These are phyloP conservation scores for Hoplodrina ambigua DNA, from an alignment of 2,888 invertebrate genomes.

Conservation along the genomic window DNA sequence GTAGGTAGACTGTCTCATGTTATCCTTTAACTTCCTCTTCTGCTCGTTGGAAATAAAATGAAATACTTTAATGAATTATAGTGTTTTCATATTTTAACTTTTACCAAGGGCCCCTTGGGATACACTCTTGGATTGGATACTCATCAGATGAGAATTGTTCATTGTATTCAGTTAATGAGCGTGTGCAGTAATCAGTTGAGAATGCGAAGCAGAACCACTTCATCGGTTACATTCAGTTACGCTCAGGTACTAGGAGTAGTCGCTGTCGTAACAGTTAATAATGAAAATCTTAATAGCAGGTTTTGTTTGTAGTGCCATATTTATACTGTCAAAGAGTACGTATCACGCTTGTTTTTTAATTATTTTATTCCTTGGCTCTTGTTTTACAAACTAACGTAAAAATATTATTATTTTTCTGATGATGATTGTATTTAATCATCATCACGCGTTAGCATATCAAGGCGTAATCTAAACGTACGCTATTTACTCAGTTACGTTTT, in stretches of 20 bases:
- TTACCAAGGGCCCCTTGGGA: slow-evolving; percentile 14
- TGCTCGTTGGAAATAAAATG: too few species aligned
- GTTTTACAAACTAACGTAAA: too few species aligned
- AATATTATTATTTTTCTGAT: too few species aligned
- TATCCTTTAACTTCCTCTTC: too few species aligned
- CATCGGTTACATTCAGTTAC: slow-evolving; percentile 18
- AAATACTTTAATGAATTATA: too few species aligned
- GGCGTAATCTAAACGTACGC: too few species aligned
- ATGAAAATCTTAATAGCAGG: slow-evolving; percentile 41
- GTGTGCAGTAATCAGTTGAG: slow-evolving; percentile 27
- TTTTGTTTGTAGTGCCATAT: slow-evolving; percentile 16
- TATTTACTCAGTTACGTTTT: too few species aligned
- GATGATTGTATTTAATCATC: too few species aligned
- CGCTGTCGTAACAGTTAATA: not conserved
- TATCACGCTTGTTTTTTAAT: not conserved
- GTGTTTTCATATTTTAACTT: not conserved
- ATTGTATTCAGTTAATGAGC: slow-evolving; percentile 51
- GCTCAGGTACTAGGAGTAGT: not conserved
- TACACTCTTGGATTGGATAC: slow-evolving; percentile 1
- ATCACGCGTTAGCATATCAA: too few species aligned
- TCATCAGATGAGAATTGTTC: slow-evolving; percentile 17
- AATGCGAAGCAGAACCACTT: not conserved
- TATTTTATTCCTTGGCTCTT: not conserved
- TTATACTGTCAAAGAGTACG: slow-evolving; percentile 36
- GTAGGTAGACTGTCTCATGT: too few species aligned